These are phyloP conservation scores for Chamaetylas fuelleborni DNA, from an alignment of 2,113 vertebrate genomes.

Conservation along the genomic window DNA sequence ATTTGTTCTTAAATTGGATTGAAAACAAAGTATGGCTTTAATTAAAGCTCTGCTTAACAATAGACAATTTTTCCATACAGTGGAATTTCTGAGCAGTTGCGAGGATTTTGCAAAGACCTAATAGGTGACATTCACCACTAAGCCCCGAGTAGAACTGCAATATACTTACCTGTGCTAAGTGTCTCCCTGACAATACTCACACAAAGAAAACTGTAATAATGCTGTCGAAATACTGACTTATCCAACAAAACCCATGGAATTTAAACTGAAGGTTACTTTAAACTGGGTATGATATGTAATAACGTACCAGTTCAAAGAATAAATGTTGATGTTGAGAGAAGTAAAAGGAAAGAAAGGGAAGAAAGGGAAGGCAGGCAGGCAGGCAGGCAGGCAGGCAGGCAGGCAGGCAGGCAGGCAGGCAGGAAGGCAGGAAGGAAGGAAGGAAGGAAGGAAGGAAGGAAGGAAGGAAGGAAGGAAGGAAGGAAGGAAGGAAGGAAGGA, in stretches of 20 bases:
- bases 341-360: too few relatives aligned
- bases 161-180: slow-evolving; percentile 32
- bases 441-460: background rate
- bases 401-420: too few relatives aligned
- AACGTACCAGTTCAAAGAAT: background rate
- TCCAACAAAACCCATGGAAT: slow-evolving; percentile 17
- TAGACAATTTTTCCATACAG: slow-evolving; percentile 1
- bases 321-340: background rate
- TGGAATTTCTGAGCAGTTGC: slow-evolving; percentile 50
- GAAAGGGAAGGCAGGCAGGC: too few relatives aligned
- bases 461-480: background rate
- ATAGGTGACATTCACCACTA: slow-evolving; percentile 25
- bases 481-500: background rate
- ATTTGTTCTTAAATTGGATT: slow-evolving; percentile 77
- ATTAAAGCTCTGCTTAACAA: slow-evolving; percentile 68
- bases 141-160: slow-evolving; percentile 23
- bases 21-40: slow-evolving; percentile 75
- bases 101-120: slow-evolving; percentile 46
- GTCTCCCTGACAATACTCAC: slow-evolving; percentile 29
- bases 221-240: slow-evolving; percentile 34
- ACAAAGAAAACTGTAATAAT: slow-evolving; percentile 49
- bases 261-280: slow-evolving; percentile 33
- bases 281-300: background rate
- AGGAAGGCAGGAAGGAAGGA: too few relatives aligned
- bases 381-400: too few relatives aligned